phyloP scores from a whole-genome alignment of 2,797 vertebrate species.

The Scyliorhinus canicula region DNA sequence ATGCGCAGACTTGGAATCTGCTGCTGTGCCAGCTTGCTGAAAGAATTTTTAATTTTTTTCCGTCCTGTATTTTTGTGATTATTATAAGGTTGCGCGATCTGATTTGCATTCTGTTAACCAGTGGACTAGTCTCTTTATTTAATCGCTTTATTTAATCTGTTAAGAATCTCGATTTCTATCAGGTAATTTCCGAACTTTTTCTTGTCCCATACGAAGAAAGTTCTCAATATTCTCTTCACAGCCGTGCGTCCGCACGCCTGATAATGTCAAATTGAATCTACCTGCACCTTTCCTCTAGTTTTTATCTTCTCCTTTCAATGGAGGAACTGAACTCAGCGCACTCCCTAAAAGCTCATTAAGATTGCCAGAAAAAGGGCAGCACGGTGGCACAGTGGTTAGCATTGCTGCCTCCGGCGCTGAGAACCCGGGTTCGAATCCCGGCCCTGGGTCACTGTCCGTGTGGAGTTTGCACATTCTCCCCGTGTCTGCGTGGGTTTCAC shows the following conservation, averaged over 20 bases:
- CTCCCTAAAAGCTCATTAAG: not conserved
- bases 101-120: too few relatives aligned
- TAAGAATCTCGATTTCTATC: not conserved
- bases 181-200: not conserved
- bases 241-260: not conserved
- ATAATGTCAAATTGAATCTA: not conserved
- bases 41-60: not conserved
- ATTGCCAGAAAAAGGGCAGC: not conserved
- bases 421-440: too few relatives aligned
- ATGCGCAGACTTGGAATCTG: not conserved
- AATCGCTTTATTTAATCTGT: not conserved
- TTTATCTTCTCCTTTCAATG: not conserved
- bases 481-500: too few relatives aligned
- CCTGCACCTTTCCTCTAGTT: not conserved
- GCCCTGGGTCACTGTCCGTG: too few relatives aligned
- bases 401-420: too few relatives aligned
- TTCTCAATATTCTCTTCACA: not conserved
- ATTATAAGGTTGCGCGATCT: not conserved
- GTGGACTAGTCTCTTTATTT: not conserved
- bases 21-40: not conserved
- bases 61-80: not conserved
- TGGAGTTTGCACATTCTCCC: too few relatives aligned
- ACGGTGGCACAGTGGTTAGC: too few relatives aligned
- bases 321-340: not conserved
- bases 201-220: not conserved